Conservation (phyloP, 2,797 vertebrate genomes). For the Schizopygopsis pylzovi region DNA sequence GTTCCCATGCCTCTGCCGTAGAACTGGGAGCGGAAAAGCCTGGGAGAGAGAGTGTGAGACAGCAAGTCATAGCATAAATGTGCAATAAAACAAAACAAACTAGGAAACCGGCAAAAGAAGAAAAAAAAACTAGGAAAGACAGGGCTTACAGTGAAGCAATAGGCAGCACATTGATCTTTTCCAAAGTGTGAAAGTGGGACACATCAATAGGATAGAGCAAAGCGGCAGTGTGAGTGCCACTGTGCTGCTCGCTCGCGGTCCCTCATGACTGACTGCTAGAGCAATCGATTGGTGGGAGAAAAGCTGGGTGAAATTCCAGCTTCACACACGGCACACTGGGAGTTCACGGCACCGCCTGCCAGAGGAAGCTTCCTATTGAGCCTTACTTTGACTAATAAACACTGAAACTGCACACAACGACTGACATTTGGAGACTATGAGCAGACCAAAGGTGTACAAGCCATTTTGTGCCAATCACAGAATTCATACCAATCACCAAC, state of each 20-base stretch:
- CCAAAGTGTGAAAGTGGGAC: conserved; percentile 53
- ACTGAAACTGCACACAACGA: conserved; percentile 10
- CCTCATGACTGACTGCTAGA: conserved; percentile 59
- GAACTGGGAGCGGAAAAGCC: conserved; percentile 3
- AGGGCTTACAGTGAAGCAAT: conserved; percentile 37
- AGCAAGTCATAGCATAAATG: conserved; percentile 23
- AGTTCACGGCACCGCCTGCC: conserved; percentile 36
- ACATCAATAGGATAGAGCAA: conserved; percentile 58
- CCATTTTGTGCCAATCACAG: neutral
- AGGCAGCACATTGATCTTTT: conserved; percentile 52
- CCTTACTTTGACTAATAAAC: conserved; percentile 36
- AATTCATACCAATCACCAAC: neutral
- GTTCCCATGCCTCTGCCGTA: conserved; percentile 63
- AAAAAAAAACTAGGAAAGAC: conserved; percentile 10
- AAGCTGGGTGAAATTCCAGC: conserved; percentile 62
- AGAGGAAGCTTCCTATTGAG: conserved; percentile 38
- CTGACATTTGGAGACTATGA: conserved; percentile 12
- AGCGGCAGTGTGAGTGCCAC: conserved; percentile 54
- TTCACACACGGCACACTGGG: conserved; percentile 38
- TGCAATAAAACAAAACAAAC: conserved; percentile 49
- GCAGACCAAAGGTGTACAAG: conserved; percentile 3
- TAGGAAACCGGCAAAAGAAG: conserved; percentile 25
- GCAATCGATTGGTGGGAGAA: conserved; percentile 63
- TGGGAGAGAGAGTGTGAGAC: conserved; percentile 49
- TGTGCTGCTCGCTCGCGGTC: conserved; percentile 53